Evolutionary conservation across 1,140 invertebrate species (phyloP), one percentile per base, ranked within the genome.

Genomic region (Heliconius hermathena): DNA sequence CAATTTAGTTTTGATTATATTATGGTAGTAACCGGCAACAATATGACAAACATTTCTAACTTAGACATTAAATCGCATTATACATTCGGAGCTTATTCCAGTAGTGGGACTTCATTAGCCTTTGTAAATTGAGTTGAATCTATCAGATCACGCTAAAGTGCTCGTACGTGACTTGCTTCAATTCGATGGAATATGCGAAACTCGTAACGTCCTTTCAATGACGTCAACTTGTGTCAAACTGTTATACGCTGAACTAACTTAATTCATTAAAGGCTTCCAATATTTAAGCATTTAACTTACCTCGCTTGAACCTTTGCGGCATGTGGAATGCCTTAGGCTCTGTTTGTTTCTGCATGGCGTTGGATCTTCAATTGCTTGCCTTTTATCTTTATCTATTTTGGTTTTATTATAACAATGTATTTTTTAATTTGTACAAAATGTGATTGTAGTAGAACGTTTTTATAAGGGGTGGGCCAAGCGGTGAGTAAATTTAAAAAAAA

Each of bases 121-220:
- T 83, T 84, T 82, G 82, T 84, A 87, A 87, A 84, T 87, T 85
- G 86, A 87, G 85, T 87, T 83, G 82, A 83, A 84, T 87, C 84
- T 86, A 87, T 84, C 82, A 84, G 84, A 85, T 87, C 84, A 82
- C 78, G 81, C 81, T 71, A 84, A 84, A 84, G 83, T 85, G 84
- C 78, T 83, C 66, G 83, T 82, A 87, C 86, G 86, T 87, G 86
- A 85, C 86, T 82, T 78, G 86, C 76, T 82, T 85, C 75, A 78
- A 71, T 71, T 60, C 81, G 81, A 80, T 78, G 74, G 80, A 84
- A 83, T 85, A 87, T 85, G 84, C 80, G 81, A 83, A 82, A 83
- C 77, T 80, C 80, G 82, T 83, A 83, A 81, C 77, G 77, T 79
- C 83, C 81, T 84, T 84, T 84, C 83, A 84, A 82, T 78, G 76